These are phyloP conservation scores for Zaprionus davidi DNA, from an alignment of 1,140 invertebrate genomes.

Conservation along the genomic window DNA sequence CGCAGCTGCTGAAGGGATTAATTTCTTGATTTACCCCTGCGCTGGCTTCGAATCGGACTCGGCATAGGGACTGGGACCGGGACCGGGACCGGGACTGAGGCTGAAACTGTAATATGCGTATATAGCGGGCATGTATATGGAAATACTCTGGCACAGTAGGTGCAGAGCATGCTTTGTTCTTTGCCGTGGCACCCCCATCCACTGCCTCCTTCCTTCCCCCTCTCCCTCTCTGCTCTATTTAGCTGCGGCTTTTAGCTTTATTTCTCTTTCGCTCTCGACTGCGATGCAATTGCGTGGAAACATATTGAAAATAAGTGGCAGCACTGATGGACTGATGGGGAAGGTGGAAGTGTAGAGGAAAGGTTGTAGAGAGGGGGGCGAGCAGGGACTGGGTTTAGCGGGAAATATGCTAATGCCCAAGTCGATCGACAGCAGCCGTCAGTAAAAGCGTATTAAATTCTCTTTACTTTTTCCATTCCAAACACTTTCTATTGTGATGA, in stretches of 20 bases:
- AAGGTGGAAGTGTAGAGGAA: too few species aligned
- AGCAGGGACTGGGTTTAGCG: background rate
- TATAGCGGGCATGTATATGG: background rate
- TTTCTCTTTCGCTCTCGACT: slow-evolving; percentile 37
- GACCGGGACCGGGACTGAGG: background rate
- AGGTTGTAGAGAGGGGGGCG: too few species aligned
- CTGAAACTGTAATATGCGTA: background rate
- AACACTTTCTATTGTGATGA: slow-evolving; percentile 68
- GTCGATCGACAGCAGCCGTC: slow-evolving; percentile 23
- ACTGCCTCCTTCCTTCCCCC: too few species aligned
- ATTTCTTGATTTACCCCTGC: slow-evolving; percentile 80
- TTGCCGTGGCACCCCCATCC: slow-evolving; percentile 18
- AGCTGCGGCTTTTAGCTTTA: slow-evolving; percentile 46
- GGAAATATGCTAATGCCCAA: slow-evolving; percentile 70
- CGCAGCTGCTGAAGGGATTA: slow-evolving; percentile 80
- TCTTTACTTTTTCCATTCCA: slow-evolving; percentile 39
- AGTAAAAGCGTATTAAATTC: slow-evolving; percentile 74
- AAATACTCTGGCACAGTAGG: slow-evolving; percentile 12
- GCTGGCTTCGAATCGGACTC: background rate
- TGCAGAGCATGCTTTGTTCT: slow-evolving; percentile 61
- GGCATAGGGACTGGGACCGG: background rate
- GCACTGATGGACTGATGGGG: background rate
- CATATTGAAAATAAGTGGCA: slow-evolving; percentile 54
- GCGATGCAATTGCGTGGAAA: slow-evolving; percentile 74
- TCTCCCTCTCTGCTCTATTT: slow-evolving; percentile 23